A percentile compares a stretch with the other conserved stretches of the same genome.
Evolutionary conservation across 2,113 vertebrate species (phyloP).

Genomic region (Salvelinus namaycush): DNA sequence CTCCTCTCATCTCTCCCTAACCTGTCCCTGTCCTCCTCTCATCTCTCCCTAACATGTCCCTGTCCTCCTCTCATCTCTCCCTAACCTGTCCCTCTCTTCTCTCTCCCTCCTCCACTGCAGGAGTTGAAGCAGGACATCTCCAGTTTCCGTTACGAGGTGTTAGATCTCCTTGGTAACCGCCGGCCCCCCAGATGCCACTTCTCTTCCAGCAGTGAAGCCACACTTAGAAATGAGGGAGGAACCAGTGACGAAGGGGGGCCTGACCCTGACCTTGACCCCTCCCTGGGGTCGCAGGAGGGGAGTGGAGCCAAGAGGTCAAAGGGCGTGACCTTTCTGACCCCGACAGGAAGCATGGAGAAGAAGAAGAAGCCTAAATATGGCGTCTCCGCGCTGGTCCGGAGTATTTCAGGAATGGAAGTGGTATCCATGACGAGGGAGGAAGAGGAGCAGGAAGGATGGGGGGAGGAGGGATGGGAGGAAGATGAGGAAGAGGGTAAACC

Average conservation of each 20-base stretch:
- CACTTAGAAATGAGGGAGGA: conserved; percentile 78
- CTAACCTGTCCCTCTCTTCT: not conserved
- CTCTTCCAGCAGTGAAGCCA: conserved; percentile 87
- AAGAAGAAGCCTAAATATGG: conserved; percentile 76
- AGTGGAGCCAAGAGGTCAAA: conserved; percentile 45
- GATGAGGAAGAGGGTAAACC: conserved; percentile 79
- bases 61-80: not conserved
- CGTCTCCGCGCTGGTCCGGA: conserved; percentile 84
- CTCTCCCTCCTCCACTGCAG: conserved; percentile 61
- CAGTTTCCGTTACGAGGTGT: conserved; percentile 96
- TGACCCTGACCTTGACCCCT: not conserved
- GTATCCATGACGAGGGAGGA: not conserved
- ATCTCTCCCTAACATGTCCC: not conserved
- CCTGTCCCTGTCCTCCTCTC: too few species aligned
- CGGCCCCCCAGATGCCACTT: conserved; percentile 88
- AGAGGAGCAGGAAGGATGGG: conserved; percentile 28
- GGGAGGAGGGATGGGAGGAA: conserved; percentile 53
- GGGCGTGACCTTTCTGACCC: conserved; percentile 65
- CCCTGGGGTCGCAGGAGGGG: not conserved
- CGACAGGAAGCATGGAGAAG: conserved; percentile 67
- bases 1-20: too few species aligned
- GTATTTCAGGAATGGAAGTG: conserved; percentile 77
- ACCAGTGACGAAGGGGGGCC: conserved; percentile 12
- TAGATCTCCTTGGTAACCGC: conserved; percentile 92
- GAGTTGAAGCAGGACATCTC: conserved; percentile 98